These are phyloP conservation scores for Polypedilum vanderplanki DNA, from an alignment of 1,140 invertebrate species.

Conservation along the genomic window DNA sequence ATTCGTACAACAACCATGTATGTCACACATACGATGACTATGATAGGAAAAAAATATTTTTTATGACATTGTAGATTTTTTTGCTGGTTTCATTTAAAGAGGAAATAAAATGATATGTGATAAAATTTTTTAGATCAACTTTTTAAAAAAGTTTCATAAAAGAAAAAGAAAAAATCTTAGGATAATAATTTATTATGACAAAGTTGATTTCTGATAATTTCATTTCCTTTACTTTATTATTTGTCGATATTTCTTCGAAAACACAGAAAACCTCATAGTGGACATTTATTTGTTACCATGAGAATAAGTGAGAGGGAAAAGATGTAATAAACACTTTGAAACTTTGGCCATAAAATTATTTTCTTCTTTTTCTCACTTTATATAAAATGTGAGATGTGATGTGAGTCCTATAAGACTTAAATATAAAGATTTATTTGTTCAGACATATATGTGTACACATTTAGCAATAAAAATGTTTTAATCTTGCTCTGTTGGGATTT, in stretches of 20 bases:
- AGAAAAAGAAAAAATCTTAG: too few relatives aligned
- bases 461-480: not conserved
- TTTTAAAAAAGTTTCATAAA: too few relatives aligned
- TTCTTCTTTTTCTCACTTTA: slow-evolving; percentile 1
- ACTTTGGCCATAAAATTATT: slow-evolving; percentile 15
- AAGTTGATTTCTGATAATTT: not conserved
- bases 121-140: not conserved
- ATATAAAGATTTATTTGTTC: not conserved
- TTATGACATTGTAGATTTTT: not conserved
- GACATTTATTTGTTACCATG: not conserved
- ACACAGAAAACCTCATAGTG: not conserved
- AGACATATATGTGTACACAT: not conserved
- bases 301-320: not conserved
- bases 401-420: not conserved
- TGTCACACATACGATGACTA: not conserved
- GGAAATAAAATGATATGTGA: not conserved
- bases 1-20: not conserved
- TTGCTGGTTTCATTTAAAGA: not conserved
- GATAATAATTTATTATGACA: not conserved
- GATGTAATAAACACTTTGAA: slow-evolving; percentile 9
- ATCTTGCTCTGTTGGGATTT: not conserved
- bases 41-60: not conserved
- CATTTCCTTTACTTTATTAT: not conserved
- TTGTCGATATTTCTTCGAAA: slow-evolving; percentile 8
- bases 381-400: not conserved